These are phyloP conservation scores for Aegypius monachus DNA, from an alignment of 2,113 vertebrate species.

Conservation along the genomic window DNA sequence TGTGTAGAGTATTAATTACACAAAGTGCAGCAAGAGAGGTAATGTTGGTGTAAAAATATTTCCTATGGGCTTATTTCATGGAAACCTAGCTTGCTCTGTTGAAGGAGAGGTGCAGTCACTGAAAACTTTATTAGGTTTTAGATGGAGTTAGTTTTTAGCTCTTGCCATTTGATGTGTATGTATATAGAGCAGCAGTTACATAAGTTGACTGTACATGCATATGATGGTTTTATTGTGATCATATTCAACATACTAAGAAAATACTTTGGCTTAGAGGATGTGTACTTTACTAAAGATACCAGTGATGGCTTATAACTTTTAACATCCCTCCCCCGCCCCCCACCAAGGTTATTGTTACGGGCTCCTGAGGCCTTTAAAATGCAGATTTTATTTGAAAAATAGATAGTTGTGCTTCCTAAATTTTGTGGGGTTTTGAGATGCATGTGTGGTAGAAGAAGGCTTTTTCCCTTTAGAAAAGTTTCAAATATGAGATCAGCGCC, in stretches of 20 bases:
- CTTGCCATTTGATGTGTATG: not conserved
- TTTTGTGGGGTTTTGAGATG: not conserved
- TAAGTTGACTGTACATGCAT: not conserved
- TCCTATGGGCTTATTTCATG: not conserved
- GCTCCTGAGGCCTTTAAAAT: not conserved
- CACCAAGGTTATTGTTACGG: rapidly evolving
- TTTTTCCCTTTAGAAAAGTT: not conserved
- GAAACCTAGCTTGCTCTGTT: not conserved
- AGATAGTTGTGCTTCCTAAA: not conserved
- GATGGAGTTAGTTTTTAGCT: not conserved
- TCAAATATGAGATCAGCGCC: not conserved
- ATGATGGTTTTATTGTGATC: not conserved
- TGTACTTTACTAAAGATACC: not conserved
- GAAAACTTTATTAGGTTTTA: not conserved
- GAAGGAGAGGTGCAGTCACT: not conserved
- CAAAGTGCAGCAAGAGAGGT: not conserved
- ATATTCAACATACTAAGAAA: not conserved
- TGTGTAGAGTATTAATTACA: not conserved
- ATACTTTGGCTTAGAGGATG: not conserved
- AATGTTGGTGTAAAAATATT: not conserved
- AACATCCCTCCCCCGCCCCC: rapidly evolving
- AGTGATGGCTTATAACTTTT: not conserved
- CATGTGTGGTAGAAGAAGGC: not conserved
- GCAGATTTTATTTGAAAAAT: not conserved
- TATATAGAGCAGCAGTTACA: not conserved